Percentiles rank a stretch among this genome's conserved stretches.
phyloP scores from a whole-genome alignment of 2,113 vertebrate genomes.

The Alaudala cheleensis region DNA sequence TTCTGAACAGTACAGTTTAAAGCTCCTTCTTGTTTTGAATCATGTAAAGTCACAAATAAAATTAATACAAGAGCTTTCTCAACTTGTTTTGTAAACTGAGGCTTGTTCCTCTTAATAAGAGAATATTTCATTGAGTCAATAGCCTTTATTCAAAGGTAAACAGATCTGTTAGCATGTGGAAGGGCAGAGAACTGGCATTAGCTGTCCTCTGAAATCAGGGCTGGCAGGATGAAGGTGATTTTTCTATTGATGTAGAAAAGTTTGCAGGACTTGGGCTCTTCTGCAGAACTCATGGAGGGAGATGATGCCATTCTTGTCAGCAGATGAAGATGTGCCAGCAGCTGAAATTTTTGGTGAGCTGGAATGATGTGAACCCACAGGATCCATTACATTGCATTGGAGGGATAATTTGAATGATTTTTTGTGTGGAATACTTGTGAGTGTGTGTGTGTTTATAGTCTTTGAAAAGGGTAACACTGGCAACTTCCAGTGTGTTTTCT shows the following conservation, averaged over 20 bases:
- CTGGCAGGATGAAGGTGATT: neutral
- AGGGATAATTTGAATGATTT: neutral
- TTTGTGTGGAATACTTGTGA: rapidly evolving
- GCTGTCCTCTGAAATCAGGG: neutral
- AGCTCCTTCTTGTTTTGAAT: neutral
- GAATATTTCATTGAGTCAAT: neutral
- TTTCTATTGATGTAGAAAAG: neutral
- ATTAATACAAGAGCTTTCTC: neutral
- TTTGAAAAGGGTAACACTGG: neutral
- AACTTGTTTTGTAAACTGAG: neutral
- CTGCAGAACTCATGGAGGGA: neutral
- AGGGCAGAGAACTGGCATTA: neutral
- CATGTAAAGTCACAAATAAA: neutral
- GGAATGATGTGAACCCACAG: neutral
- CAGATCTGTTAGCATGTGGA: neutral
- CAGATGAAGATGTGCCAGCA: neutral
- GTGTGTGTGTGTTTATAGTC: neutral
- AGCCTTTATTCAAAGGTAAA: neutral
- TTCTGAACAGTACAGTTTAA: neutral
- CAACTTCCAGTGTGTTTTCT: neutral
- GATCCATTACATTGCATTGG: neutral
- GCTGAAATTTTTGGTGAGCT: neutral
- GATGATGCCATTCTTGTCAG: neutral
- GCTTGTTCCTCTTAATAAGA: neutral
- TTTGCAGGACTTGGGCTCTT: neutral